Base-by-base conservation (phyloP, 2,888 invertebrate species). In the Plusia festucae region DNA sequence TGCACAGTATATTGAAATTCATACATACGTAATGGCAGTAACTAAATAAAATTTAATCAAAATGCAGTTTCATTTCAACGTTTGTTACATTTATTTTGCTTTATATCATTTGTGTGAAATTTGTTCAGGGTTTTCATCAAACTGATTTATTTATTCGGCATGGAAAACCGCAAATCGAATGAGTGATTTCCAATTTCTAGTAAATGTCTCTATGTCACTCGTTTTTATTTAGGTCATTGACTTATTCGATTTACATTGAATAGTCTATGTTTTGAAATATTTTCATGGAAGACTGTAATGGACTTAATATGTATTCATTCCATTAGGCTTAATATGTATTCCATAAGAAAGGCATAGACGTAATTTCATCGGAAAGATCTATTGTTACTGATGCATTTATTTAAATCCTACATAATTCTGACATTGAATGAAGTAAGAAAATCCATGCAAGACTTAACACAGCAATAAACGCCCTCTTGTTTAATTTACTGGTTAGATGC, bases 381-480 rank as follows among this genome's bases (percentile, higher is more conserved):
- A 20, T 49, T 49, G 46, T 49, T 49, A 49, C 40, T 40, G 46
- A 9, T 46, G 54, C 30, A 40, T 59, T 24, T 9, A 0, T 46
- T 27, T 16, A 40, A 44, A 57, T 57, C 22, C 20, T 11, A 18
- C n/a, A 30, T 20, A 0, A 60, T 32, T 57, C 24, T 58, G 13
- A 27, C 30, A 22, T 65, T 54, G 58, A 34, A 71, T 57, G 40
- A 44, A 56, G 34, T 61, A 55, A 75, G 22, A 46, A 56, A 53
- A 56, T 59, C 22, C 18, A 62, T 51, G 55, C 52, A 44, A 76
- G 62, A 73, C 70, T 75, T 71, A 61, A 70, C 79, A 84, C 73
- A 76, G 68, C 79, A 80, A 79, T 81, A 75, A 82, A 81, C 81
- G 82, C 82, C 83, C 83, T 82, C 79, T 73, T 73, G 74, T 81